A percentile compares a stretch with the other conserved stretches of the same genome.
Evolutionary conservation across 2,113 vertebrate genomes (phyloP).

Genomic region (Neolamprologus longior): DNA sequence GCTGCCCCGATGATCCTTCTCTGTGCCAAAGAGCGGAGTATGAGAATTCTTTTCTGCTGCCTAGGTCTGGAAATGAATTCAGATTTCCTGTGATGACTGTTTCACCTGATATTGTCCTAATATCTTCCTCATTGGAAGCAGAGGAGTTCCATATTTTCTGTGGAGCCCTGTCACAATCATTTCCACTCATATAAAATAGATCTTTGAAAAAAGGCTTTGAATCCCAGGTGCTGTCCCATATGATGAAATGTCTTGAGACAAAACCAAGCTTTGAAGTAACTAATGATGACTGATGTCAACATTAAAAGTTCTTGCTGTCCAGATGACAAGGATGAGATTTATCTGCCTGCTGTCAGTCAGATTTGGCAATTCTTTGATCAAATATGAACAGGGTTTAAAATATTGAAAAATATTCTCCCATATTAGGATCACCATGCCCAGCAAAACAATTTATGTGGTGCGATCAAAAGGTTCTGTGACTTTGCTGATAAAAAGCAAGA

Average conservation of each 20-base stretch:
- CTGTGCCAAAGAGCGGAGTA: conserved; percentile 35
- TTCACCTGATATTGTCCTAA: neutral
- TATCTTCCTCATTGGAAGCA: neutral
- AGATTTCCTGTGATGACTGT: neutral
- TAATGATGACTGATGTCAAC: neutral
- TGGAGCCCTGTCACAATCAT: neutral
- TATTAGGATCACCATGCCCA: neutral
- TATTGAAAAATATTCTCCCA: neutral
- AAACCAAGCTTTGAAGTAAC: neutral
- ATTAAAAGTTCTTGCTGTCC: neutral
- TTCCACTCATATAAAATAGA: neutral
- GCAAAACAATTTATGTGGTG: neutral
- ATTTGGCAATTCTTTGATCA: neutral
- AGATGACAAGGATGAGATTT: neutral
- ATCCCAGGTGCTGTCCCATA: neutral
- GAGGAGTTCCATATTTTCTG: neutral
- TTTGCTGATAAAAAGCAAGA: neutral
- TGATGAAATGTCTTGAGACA: neutral
- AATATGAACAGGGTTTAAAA: neutral
- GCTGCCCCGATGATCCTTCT: conserved; percentile 47
- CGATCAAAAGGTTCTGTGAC: neutral
- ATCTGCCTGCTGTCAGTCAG: neutral
- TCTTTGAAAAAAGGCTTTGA: neutral
- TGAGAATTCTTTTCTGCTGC: conserved; percentile 24
- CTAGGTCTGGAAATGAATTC: neutral